A percentile compares a stretch with the other conserved stretches of the same genome.
Conservation (phyloP, 2,113 vertebrate genomes). For the Bagarius yarrelli region DNA sequence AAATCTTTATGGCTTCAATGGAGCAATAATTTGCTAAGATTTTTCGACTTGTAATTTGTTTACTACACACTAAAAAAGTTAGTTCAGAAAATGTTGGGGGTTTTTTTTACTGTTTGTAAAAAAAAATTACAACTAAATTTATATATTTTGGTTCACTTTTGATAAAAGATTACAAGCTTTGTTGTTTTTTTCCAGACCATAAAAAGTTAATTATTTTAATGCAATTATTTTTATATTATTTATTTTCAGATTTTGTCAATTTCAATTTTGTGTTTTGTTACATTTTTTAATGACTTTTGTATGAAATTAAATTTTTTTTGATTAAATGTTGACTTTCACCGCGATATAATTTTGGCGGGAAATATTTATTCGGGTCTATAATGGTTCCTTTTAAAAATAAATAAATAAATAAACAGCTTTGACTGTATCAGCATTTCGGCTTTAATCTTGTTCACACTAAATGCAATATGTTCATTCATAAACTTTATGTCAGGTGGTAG, state of each 20-base stretch:
- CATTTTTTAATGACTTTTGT: neutral
- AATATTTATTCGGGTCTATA: neutral
- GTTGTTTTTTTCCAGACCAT: neutral
- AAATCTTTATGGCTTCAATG: neutral
- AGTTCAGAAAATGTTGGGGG: neutral
- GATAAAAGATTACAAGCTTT: neutral
- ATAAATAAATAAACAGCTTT: too few relatives aligned
- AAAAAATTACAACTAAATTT: neutral
- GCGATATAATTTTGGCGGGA: neutral
- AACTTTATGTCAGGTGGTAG: too few relatives aligned
- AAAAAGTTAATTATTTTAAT: neutral
- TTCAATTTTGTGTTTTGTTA: neutral
- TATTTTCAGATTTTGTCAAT: neutral
- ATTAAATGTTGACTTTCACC: neutral
- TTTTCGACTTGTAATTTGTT: neutral
- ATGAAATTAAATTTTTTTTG: neutral
- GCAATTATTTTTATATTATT: constrained; percentile 26
- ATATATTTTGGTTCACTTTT: neutral
- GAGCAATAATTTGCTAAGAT: neutral
- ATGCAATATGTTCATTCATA: too few relatives aligned
- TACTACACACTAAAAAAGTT: neutral
- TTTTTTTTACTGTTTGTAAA: neutral
- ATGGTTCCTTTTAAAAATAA: neutral
- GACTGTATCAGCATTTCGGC: too few relatives aligned
- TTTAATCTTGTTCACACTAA: too few relatives aligned